phyloP scores from a whole-genome alignment of 92 coral and sea anemone species.

The Montipora capitata region DNA sequence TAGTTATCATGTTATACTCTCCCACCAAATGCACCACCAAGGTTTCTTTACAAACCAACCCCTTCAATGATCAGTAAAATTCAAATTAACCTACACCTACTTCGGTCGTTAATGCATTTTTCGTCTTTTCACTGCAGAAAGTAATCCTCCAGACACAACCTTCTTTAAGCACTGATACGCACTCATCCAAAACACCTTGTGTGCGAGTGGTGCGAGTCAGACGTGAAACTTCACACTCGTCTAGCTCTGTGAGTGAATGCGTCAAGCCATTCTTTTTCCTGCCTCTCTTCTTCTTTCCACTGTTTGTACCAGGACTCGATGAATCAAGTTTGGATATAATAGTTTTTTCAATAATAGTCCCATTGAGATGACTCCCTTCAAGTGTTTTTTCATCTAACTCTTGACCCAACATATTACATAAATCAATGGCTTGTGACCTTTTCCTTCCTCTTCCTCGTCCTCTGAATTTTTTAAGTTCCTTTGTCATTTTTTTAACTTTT shows the following conservation, averaged over 20 bases:
- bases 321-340: slow-evolving; percentile 37
- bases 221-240: slow-evolving; percentile 40
- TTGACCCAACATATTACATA: slow-evolving; percentile 30
- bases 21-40: too few species aligned
- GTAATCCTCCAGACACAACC: slow-evolving; percentile 78
- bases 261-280: slow-evolving; percentile 51
- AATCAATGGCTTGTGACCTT: slow-evolving; percentile 29
- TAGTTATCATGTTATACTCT: too few species aligned
- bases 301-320: slow-evolving; percentile 31
- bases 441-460: slow-evolving; percentile 57
- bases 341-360: slow-evolving; percentile 52
- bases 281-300: slow-evolving; percentile 35
- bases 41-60: too few species aligned
- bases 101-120: slow-evolving; percentile 82
- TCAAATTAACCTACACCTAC: slow-evolving; percentile 41
- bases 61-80: not conserved
- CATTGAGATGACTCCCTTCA: slow-evolving; percentile 50
- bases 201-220: slow-evolving; percentile 76
- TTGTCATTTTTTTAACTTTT: slow-evolving; percentile 64
- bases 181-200: slow-evolving; percentile 74
- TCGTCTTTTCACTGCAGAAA: slow-evolving; percentile 84
- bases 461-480: slow-evolving; percentile 72
- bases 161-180: slow-evolving; percentile 72
- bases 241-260: slow-evolving; percentile 18
- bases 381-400: slow-evolving; percentile 30